Evolutionary conservation across 92 coral and sea anemone species (phyloP).

Genomic region (Heteractis magnifica): DNA sequence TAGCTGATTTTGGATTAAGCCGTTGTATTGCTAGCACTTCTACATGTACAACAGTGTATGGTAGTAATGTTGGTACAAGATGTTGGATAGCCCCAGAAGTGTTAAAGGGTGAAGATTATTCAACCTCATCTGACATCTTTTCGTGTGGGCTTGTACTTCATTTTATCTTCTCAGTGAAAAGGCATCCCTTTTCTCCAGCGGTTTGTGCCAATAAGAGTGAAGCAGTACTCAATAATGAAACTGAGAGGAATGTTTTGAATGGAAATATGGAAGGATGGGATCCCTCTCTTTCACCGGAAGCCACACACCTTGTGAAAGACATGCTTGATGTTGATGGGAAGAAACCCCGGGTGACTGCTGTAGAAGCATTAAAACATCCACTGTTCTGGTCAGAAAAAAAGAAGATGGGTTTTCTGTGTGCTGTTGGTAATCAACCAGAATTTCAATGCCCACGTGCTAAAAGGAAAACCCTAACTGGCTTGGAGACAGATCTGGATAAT

Average conservation of each 20-base stretch:
- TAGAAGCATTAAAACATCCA: not conserved
- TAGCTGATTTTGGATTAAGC: slow-evolving; percentile 53
- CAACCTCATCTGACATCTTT: slow-evolving; percentile 28
- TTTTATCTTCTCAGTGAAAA: slow-evolving; percentile 27
- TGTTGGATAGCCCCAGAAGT: slow-evolving; percentile 34
- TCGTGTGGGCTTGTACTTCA: slow-evolving; percentile 35
- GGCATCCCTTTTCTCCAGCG: slow-evolving; percentile 42
- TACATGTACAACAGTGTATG: slow-evolving; percentile 10
- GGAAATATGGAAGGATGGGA: not conserved
- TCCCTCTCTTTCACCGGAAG: slow-evolving; percentile 14
- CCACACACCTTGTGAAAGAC: slow-evolving; percentile 21
- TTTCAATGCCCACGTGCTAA: not conserved
- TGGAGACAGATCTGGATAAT: not conserved
- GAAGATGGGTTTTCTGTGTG: slow-evolving; percentile 18
- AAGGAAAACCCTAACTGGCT: not conserved
- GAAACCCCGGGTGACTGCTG: slow-evolving; percentile 26
- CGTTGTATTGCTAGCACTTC: not conserved
- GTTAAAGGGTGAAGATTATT: slow-evolving; percentile 9
- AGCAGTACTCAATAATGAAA: slow-evolving; percentile 10
- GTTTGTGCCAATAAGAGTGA: not conserved
- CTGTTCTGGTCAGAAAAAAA: not conserved
- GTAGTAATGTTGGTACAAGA: slow-evolving; percentile 33
- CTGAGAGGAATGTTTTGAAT: slow-evolving; percentile 32
- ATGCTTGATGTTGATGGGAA: slow-evolving; percentile 27
- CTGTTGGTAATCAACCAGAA: slow-evolving; percentile 50